These are phyloP conservation scores for Denticeps clupeoides DNA, from an alignment of 2,797 vertebrate genomes.

Conservation along the genomic window DNA sequence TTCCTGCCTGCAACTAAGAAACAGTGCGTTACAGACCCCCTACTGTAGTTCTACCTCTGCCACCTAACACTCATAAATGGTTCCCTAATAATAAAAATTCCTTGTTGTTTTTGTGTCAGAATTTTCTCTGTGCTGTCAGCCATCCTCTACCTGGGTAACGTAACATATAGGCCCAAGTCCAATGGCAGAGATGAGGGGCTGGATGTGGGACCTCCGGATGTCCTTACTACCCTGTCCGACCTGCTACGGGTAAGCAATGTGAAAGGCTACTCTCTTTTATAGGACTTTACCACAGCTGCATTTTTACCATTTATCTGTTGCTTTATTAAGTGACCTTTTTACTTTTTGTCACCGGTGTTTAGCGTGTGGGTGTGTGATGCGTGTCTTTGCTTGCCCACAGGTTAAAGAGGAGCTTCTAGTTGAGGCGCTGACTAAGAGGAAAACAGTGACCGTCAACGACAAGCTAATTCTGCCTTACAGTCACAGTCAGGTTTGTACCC, in stretches of 20 bases:
- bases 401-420: constrained; percentile 89
- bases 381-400: too few relatives aligned
- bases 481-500: constrained; percentile 67
- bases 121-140: constrained; percentile 93
- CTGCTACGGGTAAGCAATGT: constrained; percentile 85
- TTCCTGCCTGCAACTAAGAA: constrained; percentile 90
- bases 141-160: constrained; percentile 92
- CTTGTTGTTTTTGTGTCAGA: too few relatives aligned
- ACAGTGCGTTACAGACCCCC: constrained; percentile 69
- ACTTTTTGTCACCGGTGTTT: neutral
- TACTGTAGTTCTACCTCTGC: neutral
- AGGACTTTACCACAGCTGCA: too few relatives aligned
- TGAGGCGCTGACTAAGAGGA: constrained; percentile 94
- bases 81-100: too few relatives aligned
- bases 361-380: neutral
- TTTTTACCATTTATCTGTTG: too few relatives aligned
- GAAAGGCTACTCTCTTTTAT: too few relatives aligned
- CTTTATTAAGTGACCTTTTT: neutral
- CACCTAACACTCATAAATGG: neutral
- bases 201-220: constrained; percentile 87
- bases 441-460: constrained; percentile 93
- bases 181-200: constrained; percentile 85
- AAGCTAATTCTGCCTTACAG: constrained; percentile 96
- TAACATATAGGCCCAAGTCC: constrained; percentile 81
- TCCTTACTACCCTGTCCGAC: constrained; percentile 81